Conservation (phyloP, 2,888 invertebrate genomes). For the Drosophila picticornis region DNA sequence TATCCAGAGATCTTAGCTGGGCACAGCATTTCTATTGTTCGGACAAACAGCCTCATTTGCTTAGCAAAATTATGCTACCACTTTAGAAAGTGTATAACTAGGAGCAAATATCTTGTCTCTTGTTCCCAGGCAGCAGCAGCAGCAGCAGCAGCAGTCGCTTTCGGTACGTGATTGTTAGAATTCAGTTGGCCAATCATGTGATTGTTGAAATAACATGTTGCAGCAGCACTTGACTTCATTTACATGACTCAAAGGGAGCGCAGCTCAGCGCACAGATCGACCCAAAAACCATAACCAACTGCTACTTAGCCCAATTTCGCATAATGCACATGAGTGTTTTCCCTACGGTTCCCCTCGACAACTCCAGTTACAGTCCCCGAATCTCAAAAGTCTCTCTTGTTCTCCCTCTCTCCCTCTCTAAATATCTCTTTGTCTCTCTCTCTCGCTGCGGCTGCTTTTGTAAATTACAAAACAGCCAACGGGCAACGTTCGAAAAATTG, state of each 20-base stretch:
- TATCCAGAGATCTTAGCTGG: neutral
- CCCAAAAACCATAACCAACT: conserved; percentile 28
- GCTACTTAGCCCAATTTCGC: conserved; percentile 79
- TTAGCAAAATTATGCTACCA: neutral
- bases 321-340: conserved; percentile 72
- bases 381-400: conserved; percentile 1
- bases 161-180: conserved; percentile 26
- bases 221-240: conserved; percentile 73
- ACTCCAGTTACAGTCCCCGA: conserved; percentile 3
- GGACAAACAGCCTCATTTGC: neutral
- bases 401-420: neutral
- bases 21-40: neutral
- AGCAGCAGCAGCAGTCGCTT: neutral
- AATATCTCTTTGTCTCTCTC: neutral
- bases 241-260: conserved; percentile 54
- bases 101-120: neutral
- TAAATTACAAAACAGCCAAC: conserved; percentile 48
- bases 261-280: conserved; percentile 8
- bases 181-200: conserved; percentile 65
- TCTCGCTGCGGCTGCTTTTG: neutral
- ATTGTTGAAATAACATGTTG: conserved; percentile 75
- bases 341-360: conserved; percentile 9
- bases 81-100: neutral
- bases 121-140: conserved; percentile 18
- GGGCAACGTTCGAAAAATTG: conserved; percentile 62